Base-by-base conservation (phyloP, 2,113 vertebrate genomes). In the Rattus rattus region DNA sequence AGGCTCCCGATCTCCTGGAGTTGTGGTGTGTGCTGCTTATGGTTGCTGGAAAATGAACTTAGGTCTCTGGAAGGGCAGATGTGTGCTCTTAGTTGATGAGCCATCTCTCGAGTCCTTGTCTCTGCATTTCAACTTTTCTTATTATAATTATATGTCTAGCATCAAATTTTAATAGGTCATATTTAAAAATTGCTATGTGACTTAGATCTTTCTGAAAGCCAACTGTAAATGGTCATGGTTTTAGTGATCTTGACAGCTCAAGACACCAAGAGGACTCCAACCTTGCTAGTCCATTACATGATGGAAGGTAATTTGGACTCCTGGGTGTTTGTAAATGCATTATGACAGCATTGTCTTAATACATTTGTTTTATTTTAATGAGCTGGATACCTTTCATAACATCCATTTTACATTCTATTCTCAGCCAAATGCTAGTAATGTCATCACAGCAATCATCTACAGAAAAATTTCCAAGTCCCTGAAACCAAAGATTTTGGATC, bases 401-500 rank as follows among this genome's bases (percentile, higher is more conserved):
- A 92, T 69, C n/a, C 83, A 47, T 70, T 92, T 95, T 87, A 49
- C 39, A 93, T 69, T 54, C 22, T 63, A 89, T 49, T 33, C 24
- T 89, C 83, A 92, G 83, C 59, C 49, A 97, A 94, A 90, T 39
- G 79, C 9, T 77, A 92, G 61, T 65, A 91, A 90, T 49, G 33
- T 10, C 30, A 6, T 75, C 70, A 94, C 94, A 92, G 24, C 2
- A 83, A 81, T 2, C 39, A 13, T 72, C 83, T 49, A 87, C 92
- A 56, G 65, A 84, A 94, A 91, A 97, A 89, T 36, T 91, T 95
- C 33, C 4, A 84, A 92, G 47, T 88, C 72, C 16, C 43, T 94
- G 63, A 94, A 76, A 92, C 14, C 28, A 94, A 93, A n/a, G 61
- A 65, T 81, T 97, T 54, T 92, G 12, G 36, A 88, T 85, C 26